Percentiles rank a stretch among this genome's conserved stretches.
Evolutionary conservation across 2,888 invertebrate genomes (phyloP).

Genomic region (Hypselothyrea guttata): DNA sequence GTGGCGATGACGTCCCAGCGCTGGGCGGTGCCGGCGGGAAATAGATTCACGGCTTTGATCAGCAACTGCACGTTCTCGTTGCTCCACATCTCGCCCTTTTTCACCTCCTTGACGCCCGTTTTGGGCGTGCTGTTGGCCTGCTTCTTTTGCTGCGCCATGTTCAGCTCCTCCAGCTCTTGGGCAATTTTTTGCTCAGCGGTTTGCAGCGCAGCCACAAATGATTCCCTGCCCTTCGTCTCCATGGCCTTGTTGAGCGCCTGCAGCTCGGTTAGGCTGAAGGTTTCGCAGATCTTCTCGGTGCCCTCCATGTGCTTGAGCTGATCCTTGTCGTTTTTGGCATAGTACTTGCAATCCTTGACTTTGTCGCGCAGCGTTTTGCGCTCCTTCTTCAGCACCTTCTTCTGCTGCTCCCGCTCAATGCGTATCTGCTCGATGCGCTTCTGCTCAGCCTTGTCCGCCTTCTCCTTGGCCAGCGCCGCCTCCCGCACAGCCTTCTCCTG

Average conservation of each 20-base stretch:
- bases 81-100: constrained; percentile 86
- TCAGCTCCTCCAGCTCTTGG: constrained; percentile 86
- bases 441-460: constrained; percentile 90
- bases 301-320: constrained; percentile 92
- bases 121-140: constrained; percentile 48
- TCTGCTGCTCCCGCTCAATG: constrained; percentile 92
- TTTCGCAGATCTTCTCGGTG: constrained; percentile 95
- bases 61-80: constrained; percentile 93
- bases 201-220: constrained; percentile 87
- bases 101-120: constrained; percentile 82
- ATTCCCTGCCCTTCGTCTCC: constrained; percentile 85
- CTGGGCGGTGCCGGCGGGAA: constrained; percentile 97
- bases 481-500: constrained; percentile 90
- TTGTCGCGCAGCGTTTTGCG: constrained; percentile 90
- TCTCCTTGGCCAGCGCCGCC: constrained; percentile 89
- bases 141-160: constrained; percentile 75
- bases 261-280: constrained; percentile 87
- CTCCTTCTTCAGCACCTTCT: constrained; percentile 93
- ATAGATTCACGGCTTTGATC: constrained; percentile 98
- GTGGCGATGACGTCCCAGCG: constrained; percentile 97
- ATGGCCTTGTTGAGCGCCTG: constrained; percentile 90
- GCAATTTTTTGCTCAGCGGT: constrained; percentile 90
- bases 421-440: constrained; percentile 91
- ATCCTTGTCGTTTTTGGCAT: constrained; percentile 87
- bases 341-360: constrained; percentile 92